Evolutionary conservation across 2,113 vertebrate species (phyloP), one percentile per base, ranked within the genome.

Genomic region (Calonectris borealis): DNA sequence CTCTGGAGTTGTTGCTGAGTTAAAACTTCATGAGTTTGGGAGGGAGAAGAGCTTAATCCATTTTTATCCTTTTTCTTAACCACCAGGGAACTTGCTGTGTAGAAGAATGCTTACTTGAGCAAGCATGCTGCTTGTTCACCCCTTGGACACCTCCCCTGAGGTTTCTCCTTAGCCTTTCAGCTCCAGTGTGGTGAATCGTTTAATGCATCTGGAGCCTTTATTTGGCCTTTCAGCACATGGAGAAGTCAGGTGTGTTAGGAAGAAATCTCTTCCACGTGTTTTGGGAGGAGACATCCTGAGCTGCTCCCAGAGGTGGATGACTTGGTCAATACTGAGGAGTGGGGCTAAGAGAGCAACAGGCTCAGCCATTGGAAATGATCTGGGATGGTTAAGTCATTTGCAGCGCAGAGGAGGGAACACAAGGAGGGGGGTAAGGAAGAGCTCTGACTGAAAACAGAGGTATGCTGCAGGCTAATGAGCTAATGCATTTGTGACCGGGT

Each of bases 111-210:
- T 61, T 52, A 11, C 70, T 79, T 18, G 40, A 9, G 78, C 62
- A 42, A 42, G 40, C 18, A 24, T 57, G 69, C 31, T 83, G 65
- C 70, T 90, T 14, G 4, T n/a, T 82, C 8, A 5, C 49, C 49
- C 32, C 10, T 13, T n/a, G 27, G 78, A 49, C 1, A 1, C 60
- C 38, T 66, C 48, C 84, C 38, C 60, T 40, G 34, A 71, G 70
- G 38, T 76, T 89, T 87, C 55, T 55, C 32, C 48, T 75, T 78
- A 57, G 36, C 69, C 40, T 81, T 92, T 65, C 51, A 81, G 81
- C 57, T 61, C 40, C 0, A 0, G 18, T 25, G 34, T 44, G 38
- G 27, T 54, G 29, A 75, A 27, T 38, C 2, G 21, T 88, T 42
- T 54, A 76, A 40, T 79, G 75, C 51, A 51, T 20, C 62, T 86